These are phyloP conservation scores for Paramuricea clavata DNA, from an alignment of 92 coral and sea anemone species.

Conservation along the genomic window DNA sequence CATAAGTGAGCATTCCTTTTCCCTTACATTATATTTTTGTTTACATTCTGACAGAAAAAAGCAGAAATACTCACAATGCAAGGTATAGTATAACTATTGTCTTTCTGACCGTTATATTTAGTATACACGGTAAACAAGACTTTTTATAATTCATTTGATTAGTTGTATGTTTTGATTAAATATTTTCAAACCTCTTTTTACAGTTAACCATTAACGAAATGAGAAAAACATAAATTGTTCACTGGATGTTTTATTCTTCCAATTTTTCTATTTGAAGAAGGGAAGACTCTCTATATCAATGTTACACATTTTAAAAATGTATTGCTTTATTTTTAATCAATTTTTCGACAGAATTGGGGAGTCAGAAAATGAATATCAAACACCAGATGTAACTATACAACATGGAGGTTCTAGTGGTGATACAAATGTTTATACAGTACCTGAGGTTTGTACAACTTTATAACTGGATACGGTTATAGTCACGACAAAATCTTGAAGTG, in stretches of 20 bases:
- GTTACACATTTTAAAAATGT: not conserved
- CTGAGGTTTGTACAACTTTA: conserved; percentile 18
- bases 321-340: not conserved
- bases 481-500: no score
- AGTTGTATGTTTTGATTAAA: no score
- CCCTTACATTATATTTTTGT: not conserved
- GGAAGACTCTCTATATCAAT: no score
- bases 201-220: no score
- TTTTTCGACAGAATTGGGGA: not conserved
- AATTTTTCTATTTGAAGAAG: no score
- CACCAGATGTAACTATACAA: conserved; percentile 13
- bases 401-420: not conserved
- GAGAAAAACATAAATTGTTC: no score
- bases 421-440: conserved; percentile 20
- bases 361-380: conserved; percentile 33
- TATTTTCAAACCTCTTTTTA: not conserved
- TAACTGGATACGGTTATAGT: not conserved
- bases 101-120: not conserved
- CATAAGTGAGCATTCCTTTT: no score
- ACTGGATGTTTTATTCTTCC: no score
- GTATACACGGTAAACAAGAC: no score
- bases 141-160: no score
- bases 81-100: not conserved
- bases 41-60: not conserved
- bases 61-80: not conserved